Conservation (phyloP, 2,797 vertebrate species). For the Sciurus vulgaris region DNA sequence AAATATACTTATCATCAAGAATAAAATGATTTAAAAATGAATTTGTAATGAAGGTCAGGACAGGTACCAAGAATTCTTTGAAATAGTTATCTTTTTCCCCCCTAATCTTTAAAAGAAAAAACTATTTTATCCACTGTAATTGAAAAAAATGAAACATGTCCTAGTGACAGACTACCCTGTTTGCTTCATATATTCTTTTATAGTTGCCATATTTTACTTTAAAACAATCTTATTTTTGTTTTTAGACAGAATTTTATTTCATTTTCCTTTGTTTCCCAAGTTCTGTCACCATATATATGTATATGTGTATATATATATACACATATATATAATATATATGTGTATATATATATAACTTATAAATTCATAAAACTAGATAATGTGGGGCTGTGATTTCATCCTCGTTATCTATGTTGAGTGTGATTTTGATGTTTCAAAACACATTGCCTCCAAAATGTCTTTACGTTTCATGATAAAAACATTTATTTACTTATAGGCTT, state of each 20-base stretch:
- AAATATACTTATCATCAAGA: slow-evolving; percentile 22
- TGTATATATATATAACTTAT: neutral
- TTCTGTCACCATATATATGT: neutral
- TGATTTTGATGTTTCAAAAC: neutral
- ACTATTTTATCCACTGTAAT: neutral
- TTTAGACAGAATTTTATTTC: neutral
- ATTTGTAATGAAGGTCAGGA: neutral
- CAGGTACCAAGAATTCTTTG: slow-evolving; percentile 7
- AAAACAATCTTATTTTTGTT: neutral
- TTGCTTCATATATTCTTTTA: neutral
- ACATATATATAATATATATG: no score
- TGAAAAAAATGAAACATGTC: neutral
- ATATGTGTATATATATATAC: no score
- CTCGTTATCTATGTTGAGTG: neutral
- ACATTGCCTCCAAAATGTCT: neutral
- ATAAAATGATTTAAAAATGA: slow-evolving; percentile 24
- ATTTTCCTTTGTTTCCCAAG: neutral
- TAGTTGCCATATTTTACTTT: neutral
- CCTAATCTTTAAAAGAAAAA: neutral
- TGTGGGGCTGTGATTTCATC: neutral
- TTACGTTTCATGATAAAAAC: neutral
- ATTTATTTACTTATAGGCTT: neutral
- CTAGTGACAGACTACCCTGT: neutral
- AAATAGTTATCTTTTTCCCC: neutral
- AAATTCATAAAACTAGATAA: slow-evolving; percentile 22